Evolutionary conservation across 2,113 vertebrate genomes (phyloP).

Genomic region (Onychostoma macrolepis): DNA sequence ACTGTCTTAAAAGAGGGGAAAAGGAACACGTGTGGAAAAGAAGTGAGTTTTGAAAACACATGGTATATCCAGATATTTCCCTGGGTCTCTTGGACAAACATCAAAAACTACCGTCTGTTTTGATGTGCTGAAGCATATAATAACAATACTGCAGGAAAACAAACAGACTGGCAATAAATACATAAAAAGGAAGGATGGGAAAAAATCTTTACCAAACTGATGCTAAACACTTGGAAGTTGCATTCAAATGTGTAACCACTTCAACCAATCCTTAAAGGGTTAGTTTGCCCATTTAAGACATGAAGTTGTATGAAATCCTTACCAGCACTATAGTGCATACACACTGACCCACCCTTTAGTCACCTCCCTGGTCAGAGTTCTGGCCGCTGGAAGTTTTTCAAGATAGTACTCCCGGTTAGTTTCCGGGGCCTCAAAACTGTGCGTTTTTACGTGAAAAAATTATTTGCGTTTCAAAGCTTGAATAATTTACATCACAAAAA

Average conservation of each 20-base stretch:
- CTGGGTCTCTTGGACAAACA: conserved; percentile 54
- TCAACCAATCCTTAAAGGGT: conserved; percentile 53
- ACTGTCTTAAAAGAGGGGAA: not conserved
- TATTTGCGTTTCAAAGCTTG: no score
- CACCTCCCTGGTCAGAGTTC: no score
- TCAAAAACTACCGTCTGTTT: conserved; percentile 53
- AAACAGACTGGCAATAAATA: conserved; percentile 63
- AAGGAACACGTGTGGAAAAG: not conserved
- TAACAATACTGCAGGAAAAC: conserved; percentile 42
- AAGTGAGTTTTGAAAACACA: not conserved
- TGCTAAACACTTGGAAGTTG: conserved; percentile 67
- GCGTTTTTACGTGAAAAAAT: no score
- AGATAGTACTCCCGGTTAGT: no score
- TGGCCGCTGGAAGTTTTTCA: no score
- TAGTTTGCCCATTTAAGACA: no score
- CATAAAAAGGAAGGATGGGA: conserved; percentile 63
- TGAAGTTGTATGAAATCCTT: no score
- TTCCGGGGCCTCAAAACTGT: no score
- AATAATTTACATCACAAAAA: no score
- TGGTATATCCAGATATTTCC: not conserved
- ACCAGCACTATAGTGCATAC: no score
- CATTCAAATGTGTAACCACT: conserved; percentile 61
- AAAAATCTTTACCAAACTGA: conserved; percentile 65
- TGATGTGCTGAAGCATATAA: conserved; percentile 62
- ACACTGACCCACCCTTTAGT: no score